A percentile compares a stretch with the other conserved stretches of the same genome.
These are phyloP conservation scores for Deilephila porcellus DNA, from an alignment of 2,888 invertebrate species.

Conservation along the genomic window DNA sequence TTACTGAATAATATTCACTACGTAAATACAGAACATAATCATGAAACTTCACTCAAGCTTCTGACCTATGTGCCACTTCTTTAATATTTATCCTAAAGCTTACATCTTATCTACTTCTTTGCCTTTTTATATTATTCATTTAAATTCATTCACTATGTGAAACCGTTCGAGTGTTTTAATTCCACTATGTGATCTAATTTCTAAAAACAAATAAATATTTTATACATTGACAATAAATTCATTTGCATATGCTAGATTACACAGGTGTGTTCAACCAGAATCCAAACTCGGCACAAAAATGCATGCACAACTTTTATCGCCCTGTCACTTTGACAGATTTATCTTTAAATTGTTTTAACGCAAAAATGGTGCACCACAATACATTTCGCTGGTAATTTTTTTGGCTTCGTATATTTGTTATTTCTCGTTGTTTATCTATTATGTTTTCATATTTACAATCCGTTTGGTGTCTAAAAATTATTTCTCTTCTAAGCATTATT, in stretches of 20 bases:
- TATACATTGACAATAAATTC: background rate
- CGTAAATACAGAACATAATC: no score
- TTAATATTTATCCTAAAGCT: no score
- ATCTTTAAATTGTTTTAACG: constrained; percentile 21
- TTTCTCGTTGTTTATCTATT: background rate
- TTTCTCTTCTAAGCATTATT: background rate
- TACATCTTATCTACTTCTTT: background rate
- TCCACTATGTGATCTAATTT: background rate
- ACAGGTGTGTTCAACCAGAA: constrained; percentile 7
- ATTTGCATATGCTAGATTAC: constrained; percentile 8
- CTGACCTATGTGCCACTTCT: no score
- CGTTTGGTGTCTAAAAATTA: background rate
- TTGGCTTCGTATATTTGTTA: background rate
- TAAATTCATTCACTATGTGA: no score
- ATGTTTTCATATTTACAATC: background rate
- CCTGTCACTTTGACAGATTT: constrained; percentile 18
- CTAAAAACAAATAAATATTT: background rate
- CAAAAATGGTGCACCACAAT: background rate
- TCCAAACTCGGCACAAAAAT: constrained; percentile 8
- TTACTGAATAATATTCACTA: no score
- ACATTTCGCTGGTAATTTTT: background rate
- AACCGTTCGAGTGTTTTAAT: no score
- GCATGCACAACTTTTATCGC: constrained; percentile 18
- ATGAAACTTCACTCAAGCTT: no score
- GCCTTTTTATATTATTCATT: no score